phyloP scores from a whole-genome alignment of 2,797 vertebrate genomes.

The Telmatherina bonti region DNA sequence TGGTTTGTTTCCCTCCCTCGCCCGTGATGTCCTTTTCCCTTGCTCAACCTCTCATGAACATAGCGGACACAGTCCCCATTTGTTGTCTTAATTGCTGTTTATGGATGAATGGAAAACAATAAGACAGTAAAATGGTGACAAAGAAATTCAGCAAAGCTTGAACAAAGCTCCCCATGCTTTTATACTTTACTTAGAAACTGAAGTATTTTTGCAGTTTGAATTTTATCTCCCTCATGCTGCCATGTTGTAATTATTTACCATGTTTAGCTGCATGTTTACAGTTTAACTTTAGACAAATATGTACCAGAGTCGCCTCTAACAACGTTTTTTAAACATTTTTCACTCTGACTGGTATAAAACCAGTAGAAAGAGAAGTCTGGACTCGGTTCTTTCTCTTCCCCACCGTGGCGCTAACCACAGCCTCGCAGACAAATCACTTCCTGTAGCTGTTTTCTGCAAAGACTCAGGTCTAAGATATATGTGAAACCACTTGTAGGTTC shows the following conservation, averaged over 20 bases:
- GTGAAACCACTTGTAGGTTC: background rate
- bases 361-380: background rate
- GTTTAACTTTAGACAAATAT: no score
- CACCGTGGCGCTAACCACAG: background rate
- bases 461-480: background rate
- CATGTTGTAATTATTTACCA: background rate
- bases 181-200: background rate
- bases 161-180: slow-evolving; percentile 5
- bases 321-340: background rate
- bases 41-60: slow-evolving; percentile 41
- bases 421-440: background rate
- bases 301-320: no score
- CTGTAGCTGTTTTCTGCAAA: background rate
- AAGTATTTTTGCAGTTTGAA: background rate
- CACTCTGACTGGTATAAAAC: background rate
- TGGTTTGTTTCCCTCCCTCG: slow-evolving; percentile 61
- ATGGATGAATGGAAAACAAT: slow-evolving; percentile 42
- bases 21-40: background rate
- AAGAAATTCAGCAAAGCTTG: slow-evolving; percentile 11
- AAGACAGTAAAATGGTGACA: slow-evolving; percentile 19
- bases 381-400: background rate
- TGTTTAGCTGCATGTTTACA: no score
- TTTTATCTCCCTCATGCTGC: background rate
- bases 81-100: slow-evolving; percentile 57
- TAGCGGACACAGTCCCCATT: slow-evolving; percentile 59